Conservation (phyloP, 2,113 vertebrate species). For the Callipepla squamata region DNA sequence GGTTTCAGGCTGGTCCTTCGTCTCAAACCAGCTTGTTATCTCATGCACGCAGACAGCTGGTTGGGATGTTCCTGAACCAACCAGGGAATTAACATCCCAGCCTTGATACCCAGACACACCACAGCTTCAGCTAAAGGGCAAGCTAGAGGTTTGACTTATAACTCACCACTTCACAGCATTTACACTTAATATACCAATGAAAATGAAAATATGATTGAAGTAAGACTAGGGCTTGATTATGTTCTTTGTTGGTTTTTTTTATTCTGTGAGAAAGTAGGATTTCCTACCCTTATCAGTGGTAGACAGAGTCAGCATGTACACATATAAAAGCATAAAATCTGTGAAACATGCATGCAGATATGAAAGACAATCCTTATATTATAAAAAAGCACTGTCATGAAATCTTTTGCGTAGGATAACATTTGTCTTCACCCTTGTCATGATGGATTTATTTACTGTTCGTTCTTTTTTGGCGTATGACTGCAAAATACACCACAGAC, state of each 20-base stretch:
- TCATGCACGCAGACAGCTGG: not conserved
- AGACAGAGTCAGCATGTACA: constrained; percentile 14
- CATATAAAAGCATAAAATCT: constrained; percentile 32
- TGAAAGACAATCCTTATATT: not conserved
- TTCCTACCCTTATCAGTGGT: constrained; percentile 44
- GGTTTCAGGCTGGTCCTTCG: not conserved
- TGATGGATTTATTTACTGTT: constrained; percentile 15
- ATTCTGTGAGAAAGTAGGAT: constrained; percentile 1
- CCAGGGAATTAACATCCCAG: not conserved
- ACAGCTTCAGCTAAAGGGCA: not conserved
- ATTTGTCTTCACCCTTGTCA: constrained; percentile 23
- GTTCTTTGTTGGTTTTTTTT: not conserved
- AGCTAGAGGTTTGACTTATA: not conserved
- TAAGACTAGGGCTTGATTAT: not conserved
- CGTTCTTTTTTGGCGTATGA: not conserved
- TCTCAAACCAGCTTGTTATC: not conserved
- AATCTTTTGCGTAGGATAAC: constrained; percentile 19
- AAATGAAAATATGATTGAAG: not conserved
- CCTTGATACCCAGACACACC: not conserved
- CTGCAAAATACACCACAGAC: not conserved
- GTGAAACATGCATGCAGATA: constrained; percentile 26
- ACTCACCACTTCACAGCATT: not conserved
- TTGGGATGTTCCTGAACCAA: not conserved
- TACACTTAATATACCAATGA: not conserved
- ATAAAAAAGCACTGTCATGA: not conserved